A percentile compares a stretch with the other conserved stretches of the same genome.
phyloP scores from a whole-genome alignment of 2,113 vertebrate species.

The Aplodontia rufa region DNA sequence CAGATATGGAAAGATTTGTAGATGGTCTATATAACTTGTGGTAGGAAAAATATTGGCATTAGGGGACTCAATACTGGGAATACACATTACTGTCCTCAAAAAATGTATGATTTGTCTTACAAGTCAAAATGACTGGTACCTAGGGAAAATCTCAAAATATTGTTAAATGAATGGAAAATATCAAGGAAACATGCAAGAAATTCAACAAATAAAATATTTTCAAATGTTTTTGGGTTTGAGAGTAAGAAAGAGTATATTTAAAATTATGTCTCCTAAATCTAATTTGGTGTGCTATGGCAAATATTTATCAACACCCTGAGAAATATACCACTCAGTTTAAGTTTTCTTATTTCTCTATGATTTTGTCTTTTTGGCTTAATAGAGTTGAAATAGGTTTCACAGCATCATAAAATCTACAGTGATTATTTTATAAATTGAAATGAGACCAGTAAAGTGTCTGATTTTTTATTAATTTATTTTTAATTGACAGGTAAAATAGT shows the following conservation, averaged over 20 bases:
- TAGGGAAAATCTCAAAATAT: background rate
- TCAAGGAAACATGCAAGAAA: background rate
- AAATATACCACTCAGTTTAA: background rate
- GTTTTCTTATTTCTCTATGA: background rate
- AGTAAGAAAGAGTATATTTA: background rate
- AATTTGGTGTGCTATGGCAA: background rate
- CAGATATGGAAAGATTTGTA: background rate
- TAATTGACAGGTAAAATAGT: background rate
- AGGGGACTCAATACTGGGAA: background rate
- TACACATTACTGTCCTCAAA: background rate
- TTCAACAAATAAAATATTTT: background rate
- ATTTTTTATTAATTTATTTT: background rate
- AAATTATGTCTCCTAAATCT: background rate
- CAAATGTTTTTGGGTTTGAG: background rate
- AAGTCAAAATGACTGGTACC: background rate
- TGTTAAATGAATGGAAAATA: background rate
- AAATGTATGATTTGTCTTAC: background rate
- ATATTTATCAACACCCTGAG: background rate
- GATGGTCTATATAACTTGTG: background rate
- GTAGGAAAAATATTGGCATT: background rate
- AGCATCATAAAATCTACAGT: background rate
- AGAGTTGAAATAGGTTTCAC: background rate
- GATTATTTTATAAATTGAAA: background rate
- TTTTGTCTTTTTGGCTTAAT: background rate
- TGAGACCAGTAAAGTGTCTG: background rate